Base-by-base conservation (phyloP, 2,113 vertebrate species). In the Pungitius pungitius region DNA sequence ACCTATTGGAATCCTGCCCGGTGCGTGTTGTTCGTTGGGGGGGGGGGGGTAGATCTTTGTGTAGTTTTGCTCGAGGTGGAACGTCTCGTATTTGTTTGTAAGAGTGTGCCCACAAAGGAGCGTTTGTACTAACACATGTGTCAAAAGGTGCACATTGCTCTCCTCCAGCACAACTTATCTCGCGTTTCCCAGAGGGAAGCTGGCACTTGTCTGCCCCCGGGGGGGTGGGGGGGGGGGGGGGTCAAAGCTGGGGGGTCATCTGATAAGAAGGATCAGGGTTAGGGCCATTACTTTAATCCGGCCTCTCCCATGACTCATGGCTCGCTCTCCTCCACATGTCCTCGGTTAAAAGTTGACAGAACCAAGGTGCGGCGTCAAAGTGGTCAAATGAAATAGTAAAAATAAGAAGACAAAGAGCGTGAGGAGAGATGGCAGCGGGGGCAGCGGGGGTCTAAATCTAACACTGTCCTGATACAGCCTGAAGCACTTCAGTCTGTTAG, bases 231-330 rank as follows among this genome's bases (percentile, higher is more conserved):
- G n/a, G n/a, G n/a, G n/a, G n/a, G n/a, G n/a, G n/a, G n/a, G 90
- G 91, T 93, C 90, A 90, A 71, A 85, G 85, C 82, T 79, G 69
- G 79, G 42, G 75, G 87, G 88, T 90, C 88, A 91, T 90, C 80
- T 90, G 90, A 93, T 92, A 93, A 90, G 75, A 76, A 37, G 66
- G 83, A 90, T 84, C 89, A 88, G 85, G 87, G 75, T 78, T 42
- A 55, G 89, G 75, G 75, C 73, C 72, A 69, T 88, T 77, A 87
- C 81, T 88, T 89, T 82, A 80, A 80, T 85, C 84, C 83, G 84
- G 77, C 43, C n/a, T 64, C 72, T 72, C 59, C 24, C 40, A 47
- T 73, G 72, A 76, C 81, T 74, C 51, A 47, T 70, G 72, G 74
- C 81, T 74, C 51, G 30, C 15, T 8, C 39, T 58, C 24, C 52